These are phyloP conservation scores for Lasiommata megera DNA, from an alignment of 2,888 invertebrate genomes.

Conservation along the genomic window DNA sequence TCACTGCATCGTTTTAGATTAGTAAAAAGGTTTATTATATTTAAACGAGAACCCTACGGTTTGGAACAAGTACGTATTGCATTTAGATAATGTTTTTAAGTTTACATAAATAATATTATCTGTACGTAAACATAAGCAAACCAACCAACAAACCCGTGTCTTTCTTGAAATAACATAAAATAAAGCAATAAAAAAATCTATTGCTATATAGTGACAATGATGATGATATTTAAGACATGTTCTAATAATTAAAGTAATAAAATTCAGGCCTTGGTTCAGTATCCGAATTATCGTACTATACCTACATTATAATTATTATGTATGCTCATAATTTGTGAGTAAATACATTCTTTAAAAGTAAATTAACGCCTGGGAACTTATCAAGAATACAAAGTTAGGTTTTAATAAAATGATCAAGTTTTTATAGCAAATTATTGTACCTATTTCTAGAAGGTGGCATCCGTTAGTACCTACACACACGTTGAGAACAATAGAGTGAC, in stretches of 20 bases:
- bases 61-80: too few relatives aligned
- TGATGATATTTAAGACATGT: neutral
- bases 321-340: too few relatives aligned
- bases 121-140: too few relatives aligned
- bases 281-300: neutral
- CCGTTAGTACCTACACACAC: neutral
- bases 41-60: too few relatives aligned
- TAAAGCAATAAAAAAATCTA: too few relatives aligned
- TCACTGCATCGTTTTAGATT: too few relatives aligned
- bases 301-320: too few relatives aligned
- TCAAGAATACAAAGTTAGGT: neutral
- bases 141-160: too few relatives aligned
- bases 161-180: too few relatives aligned
- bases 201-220: neutral
- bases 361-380: constrained; percentile 4
- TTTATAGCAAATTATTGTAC: neutral
- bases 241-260: neutral
- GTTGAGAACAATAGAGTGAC: constrained; percentile 11
- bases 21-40: too few relatives aligned
- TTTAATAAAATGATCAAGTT: neutral
- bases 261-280: neutral
- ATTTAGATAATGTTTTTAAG: too few relatives aligned
- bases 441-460: constrained; percentile 8
- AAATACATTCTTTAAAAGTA: neutral
- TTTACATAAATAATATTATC: too few relatives aligned